Base-by-base conservation (phyloP, 2,888 invertebrate genomes). In the Cephus spinipes region DNA sequence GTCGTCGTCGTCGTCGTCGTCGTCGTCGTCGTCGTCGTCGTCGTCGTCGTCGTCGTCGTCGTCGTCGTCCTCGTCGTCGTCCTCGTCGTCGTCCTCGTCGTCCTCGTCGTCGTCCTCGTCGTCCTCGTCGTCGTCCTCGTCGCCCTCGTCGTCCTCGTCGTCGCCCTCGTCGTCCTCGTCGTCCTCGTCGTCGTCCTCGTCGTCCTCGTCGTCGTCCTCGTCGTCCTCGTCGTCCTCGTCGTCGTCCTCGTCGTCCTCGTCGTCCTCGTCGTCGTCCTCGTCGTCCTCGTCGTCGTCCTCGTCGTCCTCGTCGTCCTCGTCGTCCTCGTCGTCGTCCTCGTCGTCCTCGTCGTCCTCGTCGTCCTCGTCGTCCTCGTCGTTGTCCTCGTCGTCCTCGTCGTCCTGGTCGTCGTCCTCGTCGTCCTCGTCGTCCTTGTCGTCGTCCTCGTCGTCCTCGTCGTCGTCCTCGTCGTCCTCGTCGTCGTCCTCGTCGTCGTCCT, bases 141-240 rank as follows among this genome's bases (percentile, higher is more conserved):
- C n/a, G n/a, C n/a, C n/a, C n/a, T n/a, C n/a, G n/a, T n/a, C n/a
- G n/a, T n/a, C n/a, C n/a, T n/a, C n/a, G n/a, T n/a, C n/a, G n/a
- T n/a, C n/a, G n/a, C n/a, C n/a, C n/a, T n/a, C n/a, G n/a, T n/a
- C n/a, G n/a, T n/a, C n/a, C n/a, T n/a, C n/a, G n/a, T n/a, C n/a
- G n/a, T n/a, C n/a, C n/a, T n/a, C n/a, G n/a, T n/a, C n/a, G n/a
- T n/a, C n/a, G n/a, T n/a, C n/a, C n/a, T 68, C 68, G 12, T 68
- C 68, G 68, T 68, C 68, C 68, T 68, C 68, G 68, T 68, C 68
- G 68, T 68, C 68, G 12, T 68, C 68, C 12, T 68, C 68, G 68
- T 68, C 68, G 68, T 77, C 74, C 36, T 69, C 69, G 69, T 68
- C 74, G 33, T 68, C 40, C 74, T 36, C 68, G 34, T 34, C 12